Percentiles rank a stretch among this genome's conserved stretches.
phyloP scores from a whole-genome alignment of 2,113 vertebrate genomes.

The Limnothrissa miodon region DNA sequence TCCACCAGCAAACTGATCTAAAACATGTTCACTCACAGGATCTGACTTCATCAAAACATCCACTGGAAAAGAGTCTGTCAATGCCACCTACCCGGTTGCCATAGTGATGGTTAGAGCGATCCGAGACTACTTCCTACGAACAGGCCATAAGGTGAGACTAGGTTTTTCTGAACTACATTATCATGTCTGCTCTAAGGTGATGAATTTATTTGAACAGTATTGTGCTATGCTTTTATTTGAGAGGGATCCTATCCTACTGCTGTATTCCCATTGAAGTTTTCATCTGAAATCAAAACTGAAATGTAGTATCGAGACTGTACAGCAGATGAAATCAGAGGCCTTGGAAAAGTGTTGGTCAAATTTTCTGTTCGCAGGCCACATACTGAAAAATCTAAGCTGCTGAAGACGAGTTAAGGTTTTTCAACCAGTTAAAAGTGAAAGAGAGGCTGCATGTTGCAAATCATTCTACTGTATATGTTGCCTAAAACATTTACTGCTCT shows the following conservation, averaged over 20 bases:
- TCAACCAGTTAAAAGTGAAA: too few relatives aligned
- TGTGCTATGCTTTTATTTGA: not conserved
- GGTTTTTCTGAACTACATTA: not conserved
- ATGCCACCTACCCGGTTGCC: constrained; percentile 90
- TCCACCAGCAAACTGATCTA: not conserved
- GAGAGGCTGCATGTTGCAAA: too few relatives aligned
- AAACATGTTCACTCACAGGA: constrained; percentile 65
- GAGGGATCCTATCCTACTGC: too few relatives aligned
- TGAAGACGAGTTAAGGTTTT: too few relatives aligned
- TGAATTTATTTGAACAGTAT: too few relatives aligned
- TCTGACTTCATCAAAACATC: constrained; percentile 99
- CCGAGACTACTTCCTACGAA: constrained; percentile 85
- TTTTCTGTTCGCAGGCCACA: too few relatives aligned
- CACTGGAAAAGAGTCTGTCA: constrained; percentile 93
- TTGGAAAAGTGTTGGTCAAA: not conserved
- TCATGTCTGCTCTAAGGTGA: not conserved
- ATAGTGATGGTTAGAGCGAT: constrained; percentile 93
- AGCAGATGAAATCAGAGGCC: not conserved
- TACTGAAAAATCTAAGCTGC: too few relatives aligned
- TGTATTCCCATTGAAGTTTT: too few relatives aligned
- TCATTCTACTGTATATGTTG: too few relatives aligned
- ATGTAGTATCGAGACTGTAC: not conserved
- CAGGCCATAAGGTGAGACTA: constrained; percentile 83
- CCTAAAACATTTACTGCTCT: too few relatives aligned
- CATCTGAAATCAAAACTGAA: too few relatives aligned